Conservation (phyloP, 2,113 vertebrate species). For the Myrmophylax atrothorax region DNA sequence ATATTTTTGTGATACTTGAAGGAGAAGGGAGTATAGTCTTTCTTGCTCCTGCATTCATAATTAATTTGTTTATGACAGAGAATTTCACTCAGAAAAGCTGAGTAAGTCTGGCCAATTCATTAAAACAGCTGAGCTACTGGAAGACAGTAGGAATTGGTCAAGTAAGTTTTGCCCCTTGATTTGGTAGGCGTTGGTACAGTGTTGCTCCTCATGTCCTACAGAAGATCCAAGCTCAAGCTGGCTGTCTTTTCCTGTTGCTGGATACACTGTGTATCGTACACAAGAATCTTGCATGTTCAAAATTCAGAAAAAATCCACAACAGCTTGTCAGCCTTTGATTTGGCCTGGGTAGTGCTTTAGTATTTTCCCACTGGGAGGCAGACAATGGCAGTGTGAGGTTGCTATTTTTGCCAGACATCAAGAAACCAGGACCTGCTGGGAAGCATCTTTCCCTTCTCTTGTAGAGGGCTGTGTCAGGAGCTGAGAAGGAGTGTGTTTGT, state of each 20-base stretch:
- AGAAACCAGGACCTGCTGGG: not conserved
- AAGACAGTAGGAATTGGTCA: not conserved
- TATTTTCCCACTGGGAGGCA: not conserved
- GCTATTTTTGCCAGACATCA: not conserved
- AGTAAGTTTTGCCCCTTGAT: not conserved
- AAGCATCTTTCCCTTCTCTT: not conserved
- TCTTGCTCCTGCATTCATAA: not conserved
- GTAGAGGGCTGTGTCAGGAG: not conserved
- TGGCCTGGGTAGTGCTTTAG: not conserved
- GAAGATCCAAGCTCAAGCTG: not conserved
- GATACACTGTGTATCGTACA: not conserved
- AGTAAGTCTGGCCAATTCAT: not conserved
- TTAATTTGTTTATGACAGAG: not conserved
- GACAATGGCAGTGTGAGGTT: not conserved
- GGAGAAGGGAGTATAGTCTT: not conserved
- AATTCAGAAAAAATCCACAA: not conserved
- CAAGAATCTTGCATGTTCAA: not conserved
- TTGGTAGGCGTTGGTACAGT: not conserved
- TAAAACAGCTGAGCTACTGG: not conserved
- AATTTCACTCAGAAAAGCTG: not conserved
- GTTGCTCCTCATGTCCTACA: not conserved
- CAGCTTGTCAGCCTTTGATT: not conserved
- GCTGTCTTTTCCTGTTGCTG: not conserved
- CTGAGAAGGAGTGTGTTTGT: not conserved
- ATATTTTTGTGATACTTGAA: not conserved